Evolutionary conservation across 64 coral and sea anemone species (phyloP), one percentile per base, ranked within the genome.

Genomic region (Actinia tenebrosa): DNA sequence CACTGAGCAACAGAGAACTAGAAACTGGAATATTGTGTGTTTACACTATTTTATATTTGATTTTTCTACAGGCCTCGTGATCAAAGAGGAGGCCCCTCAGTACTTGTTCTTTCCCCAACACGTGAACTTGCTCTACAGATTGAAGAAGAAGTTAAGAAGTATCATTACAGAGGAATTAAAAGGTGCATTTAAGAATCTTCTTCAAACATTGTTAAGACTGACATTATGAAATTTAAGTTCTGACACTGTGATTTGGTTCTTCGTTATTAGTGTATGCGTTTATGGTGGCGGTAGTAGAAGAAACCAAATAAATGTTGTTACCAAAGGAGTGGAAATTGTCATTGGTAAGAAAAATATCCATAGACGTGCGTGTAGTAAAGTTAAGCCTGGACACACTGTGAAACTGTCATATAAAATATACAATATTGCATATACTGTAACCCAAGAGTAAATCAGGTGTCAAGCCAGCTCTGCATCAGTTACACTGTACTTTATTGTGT

Each of bases 121-220:
- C 88, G 96, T 42, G 96, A 98, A 58, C 82, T 98, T 45, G 96
- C 96, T 45, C 72, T 98, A 30, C 96, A 98, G 72, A 98, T 98
- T 56, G 90, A 98, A 69, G 85, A 89, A 52, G 96, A 98, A 92
- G 96, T 98, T 0, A 98, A 98, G 20, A 98, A 98, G n/a, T 94
- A 92, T 27, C 96, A 98, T 4, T 98, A 98, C 86, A 89, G 86
- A 64, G 96, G 96, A 90, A 98, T 98, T 56, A 91, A 88, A 88
- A 98, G 96, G 96, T 98, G 26, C 10, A 46, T 79, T 45, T 80
- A 14, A 66, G 2, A 9, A 66, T 66, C 63, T 1, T 66, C 3
- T 66, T 19, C 3, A 4, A 50, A 8, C 47, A 64, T 20, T 64
- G 4, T 64, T 3, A 20, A 18, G 11, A 55, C 53, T 0, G 1